Base-by-base conservation (phyloP, 2,113 vertebrate genomes). In the Callocephalon fimbriatum region DNA sequence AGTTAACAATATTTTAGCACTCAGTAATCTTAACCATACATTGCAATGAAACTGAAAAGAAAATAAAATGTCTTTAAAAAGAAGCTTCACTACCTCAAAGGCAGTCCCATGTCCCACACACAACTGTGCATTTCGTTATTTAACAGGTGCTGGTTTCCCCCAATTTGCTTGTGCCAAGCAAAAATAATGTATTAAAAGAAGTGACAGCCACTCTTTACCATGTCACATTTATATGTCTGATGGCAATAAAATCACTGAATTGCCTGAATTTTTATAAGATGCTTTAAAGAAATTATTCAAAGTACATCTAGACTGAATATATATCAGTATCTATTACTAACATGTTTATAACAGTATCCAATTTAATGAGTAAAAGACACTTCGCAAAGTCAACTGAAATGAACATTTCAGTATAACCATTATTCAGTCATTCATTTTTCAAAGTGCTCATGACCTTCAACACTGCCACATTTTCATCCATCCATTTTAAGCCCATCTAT, bases 181-280 rank as follows among this genome's bases (percentile, higher is more conserved):
- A 79, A 94, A 29, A n/a, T n/a, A 58, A 92, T 83, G 93, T 88
- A 95, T 90, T 81, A 91, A 93, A 89, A 81, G 61, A 95, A 95
- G 76, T 6, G 44, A 67, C 32, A 84, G 84, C 70, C 66, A 59
- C 65, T 86, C 80, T 82, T 20, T 7, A 61, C 78, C 27, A 62
- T 71, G 48, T 90, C 87, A 71, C 8, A 80, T 76, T 90, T 80
- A 75, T 53, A 31, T 75, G 81, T 63, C 5, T 25, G 70, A 93
- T 90, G 93, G 70, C 42, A 81, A 95, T 93, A 93, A 95, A 95
- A 85, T 63, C 29, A 81, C 91, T 80, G 67, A 37, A 72, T 73
- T 82, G 82, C 37, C 63, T 72, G 76, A 87, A 37, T 93, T 87
- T 83, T 35, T 95, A 72, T 71, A 79, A 96, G 88, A 53, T 67